Conservation (phyloP, 2,113 vertebrate genomes). For the Erythrolamprus reginae region DNA sequence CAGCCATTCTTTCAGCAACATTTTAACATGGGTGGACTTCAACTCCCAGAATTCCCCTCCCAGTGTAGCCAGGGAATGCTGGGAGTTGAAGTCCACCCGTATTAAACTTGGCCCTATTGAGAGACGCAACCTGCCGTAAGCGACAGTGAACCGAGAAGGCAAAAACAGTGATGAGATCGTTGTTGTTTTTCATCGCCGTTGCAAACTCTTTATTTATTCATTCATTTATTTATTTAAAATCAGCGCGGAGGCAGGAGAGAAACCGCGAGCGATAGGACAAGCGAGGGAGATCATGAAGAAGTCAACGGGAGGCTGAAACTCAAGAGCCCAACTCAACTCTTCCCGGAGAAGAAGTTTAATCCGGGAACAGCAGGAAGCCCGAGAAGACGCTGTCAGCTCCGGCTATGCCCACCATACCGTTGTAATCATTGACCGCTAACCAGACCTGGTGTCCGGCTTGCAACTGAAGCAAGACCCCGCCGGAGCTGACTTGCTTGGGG, state of each 20-base stretch:
- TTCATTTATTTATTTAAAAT: not conserved
- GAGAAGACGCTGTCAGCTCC: constrained; percentile 76
- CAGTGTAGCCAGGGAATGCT: not conserved
- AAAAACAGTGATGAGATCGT: not conserved
- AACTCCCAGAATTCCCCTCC: not conserved
- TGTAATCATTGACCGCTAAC: constrained; percentile 71
- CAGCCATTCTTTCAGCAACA: too few species aligned
- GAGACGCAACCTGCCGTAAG: not conserved
- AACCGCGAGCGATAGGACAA: not conserved
- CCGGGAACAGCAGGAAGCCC: constrained; percentile 76
- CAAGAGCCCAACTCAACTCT: not conserved
- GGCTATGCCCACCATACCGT: constrained; percentile 67
- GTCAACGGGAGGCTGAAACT: accelerated
- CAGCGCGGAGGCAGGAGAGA: not conserved
- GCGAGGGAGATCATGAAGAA: not conserved
- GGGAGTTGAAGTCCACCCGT: not conserved
- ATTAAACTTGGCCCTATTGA: not conserved
- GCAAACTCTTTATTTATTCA: not conserved
- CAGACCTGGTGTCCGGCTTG: constrained; percentile 62
- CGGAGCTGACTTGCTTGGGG: constrained; percentile 71
- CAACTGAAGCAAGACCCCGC: constrained; percentile 63
- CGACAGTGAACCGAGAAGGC: too few species aligned
- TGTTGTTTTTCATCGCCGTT: not conserved
- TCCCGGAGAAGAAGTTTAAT: constrained; percentile 57
- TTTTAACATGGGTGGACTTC: too few species aligned